Evolutionary conservation across 2,888 invertebrate species (phyloP).

Genomic region (Aleiodes leptofemur): DNA sequence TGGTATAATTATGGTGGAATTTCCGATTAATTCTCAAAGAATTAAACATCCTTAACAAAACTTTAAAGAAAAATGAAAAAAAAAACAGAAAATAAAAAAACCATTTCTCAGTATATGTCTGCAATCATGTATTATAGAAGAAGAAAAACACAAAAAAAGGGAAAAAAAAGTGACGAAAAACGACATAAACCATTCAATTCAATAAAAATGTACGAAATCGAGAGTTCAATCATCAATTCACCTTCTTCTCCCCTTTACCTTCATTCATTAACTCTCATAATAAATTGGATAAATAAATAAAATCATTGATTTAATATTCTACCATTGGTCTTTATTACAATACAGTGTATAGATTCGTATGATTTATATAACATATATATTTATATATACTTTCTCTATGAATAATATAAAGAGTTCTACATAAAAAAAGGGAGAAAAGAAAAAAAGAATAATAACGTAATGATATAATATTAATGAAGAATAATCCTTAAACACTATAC

Average conservation of each 20-base stretch:
- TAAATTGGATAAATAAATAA: slow-evolving; percentile 2
- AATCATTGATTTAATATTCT: slow-evolving; percentile 14
- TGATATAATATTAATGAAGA: slow-evolving; percentile 29
- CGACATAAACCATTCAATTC: slow-evolving; percentile 65
- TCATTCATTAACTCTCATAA: background rate
- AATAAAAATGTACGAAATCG: slow-evolving; percentile 69
- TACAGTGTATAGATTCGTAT: slow-evolving; percentile 52
- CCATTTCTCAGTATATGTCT: slow-evolving; percentile 71
- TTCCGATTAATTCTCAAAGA: slow-evolving; percentile 68
- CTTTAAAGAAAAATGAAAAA: slow-evolving; percentile 55
- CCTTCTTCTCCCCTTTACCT: slow-evolving; percentile 17
- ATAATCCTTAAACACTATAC: slow-evolving; percentile 36
- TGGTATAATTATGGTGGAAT: slow-evolving; percentile 66
- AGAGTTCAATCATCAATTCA: slow-evolving; percentile 40
- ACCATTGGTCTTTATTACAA: slow-evolving; percentile 55
- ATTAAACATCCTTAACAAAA: slow-evolving; percentile 68
- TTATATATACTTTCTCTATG: slow-evolving; percentile 50
- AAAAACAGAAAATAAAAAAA: slow-evolving; percentile 50
- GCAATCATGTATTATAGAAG: slow-evolving; percentile 72
- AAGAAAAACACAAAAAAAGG: slow-evolving; percentile 53
- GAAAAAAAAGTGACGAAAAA: background rate
- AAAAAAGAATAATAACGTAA: slow-evolving; percentile 26
- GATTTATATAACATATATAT: slow-evolving; percentile 52
- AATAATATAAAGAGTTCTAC: slow-evolving; percentile 48
- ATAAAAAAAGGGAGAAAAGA: slow-evolving; percentile 1